phyloP scores from a whole-genome alignment of 2,888 invertebrate species.

The Pecten maximus region DNA sequence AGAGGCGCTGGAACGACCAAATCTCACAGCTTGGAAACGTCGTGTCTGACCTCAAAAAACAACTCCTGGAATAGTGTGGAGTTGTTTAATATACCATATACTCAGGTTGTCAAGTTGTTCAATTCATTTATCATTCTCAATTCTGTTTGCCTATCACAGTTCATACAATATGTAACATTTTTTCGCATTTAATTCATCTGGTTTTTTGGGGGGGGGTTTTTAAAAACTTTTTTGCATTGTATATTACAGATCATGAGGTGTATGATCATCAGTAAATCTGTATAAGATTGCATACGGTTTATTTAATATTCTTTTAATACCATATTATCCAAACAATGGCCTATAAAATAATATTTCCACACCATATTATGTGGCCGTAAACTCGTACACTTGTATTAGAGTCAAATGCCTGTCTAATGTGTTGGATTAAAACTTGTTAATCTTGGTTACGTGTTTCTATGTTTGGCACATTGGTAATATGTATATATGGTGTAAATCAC shows the following conservation, averaged over 20 bases:
- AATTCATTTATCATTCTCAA: too few species aligned
- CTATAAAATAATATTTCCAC: not conserved
- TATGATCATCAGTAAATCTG: not conserved
- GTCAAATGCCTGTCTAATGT: not conserved
- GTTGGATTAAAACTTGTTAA: not conserved
- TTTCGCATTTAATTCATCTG: too few species aligned
- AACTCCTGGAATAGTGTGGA: constrained; percentile 50
- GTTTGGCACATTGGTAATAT: not conserved
- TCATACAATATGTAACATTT: too few species aligned
- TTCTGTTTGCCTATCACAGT: too few species aligned
- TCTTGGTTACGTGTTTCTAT: not conserved
- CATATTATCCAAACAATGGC: not conserved
- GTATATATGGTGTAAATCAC: not conserved
- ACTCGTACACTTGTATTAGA: not conserved
- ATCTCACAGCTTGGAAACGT: constrained; percentile 61
- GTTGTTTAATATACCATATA: too few species aligned
- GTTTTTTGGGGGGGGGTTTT: too few species aligned
- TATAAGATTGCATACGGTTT: not conserved
- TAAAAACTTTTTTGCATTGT: too few species aligned
- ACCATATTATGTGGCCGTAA: not conserved
- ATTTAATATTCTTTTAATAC: not conserved
- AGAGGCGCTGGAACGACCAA: constrained; percentile 68
- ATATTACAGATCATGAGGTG: too few species aligned
- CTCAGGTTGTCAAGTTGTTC: too few species aligned
- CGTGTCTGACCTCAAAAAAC: constrained; percentile 56